Base-by-base conservation (phyloP, 1,140 invertebrate genomes). In the Amyelois transitella region DNA sequence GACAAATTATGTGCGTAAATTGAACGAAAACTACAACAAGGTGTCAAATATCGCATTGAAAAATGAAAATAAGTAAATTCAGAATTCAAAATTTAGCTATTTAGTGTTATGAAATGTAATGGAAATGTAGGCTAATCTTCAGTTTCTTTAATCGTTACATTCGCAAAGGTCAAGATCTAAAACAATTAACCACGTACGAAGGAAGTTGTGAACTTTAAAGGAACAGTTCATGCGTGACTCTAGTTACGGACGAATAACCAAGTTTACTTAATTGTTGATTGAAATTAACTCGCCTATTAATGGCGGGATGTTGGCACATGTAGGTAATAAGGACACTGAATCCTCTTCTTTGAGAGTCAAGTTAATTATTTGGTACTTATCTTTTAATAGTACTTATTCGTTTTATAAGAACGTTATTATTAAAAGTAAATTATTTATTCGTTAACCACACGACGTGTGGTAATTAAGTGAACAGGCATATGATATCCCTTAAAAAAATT, bases 121-220 rank as follows among this genome's bases (percentile, higher is more conserved):
- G 24, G 32, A 45, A 51, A 57, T 45, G 44, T 57, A 47, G 49
- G 48, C 49, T 52, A 57, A 57, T 57, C 49, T 45, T 51, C n/a
- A 20, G 8, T 22, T 24, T 18, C 32, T 45, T 51, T 51, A 45
- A 28, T 62, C 62, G 54, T 60, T 49, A 44, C 53, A 59, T 58
- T 64, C 53, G 44, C 58, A 77, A 73, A 72, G 68, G 64, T 73
- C 64, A 70, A 45, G 52, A 51, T 65, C 55, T 65, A 58, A 58
- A 69, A 57, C 56, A 62, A 67, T 61, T 69, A 64, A 55, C 12
- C 19, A 53, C 56, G 53, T 58, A 58, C 60, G 53, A 56, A 72
- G 66, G 66, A 75, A 75, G 67, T 70, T 50, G 63, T 81, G 72
- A 79, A 76, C 72, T 81, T 79, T 74, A 77, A 62, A 60, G 58